Evolutionary conservation across 2,113 vertebrate species (phyloP), one percentile per base, ranked within the genome.

Genomic region (Alexandromys fortis): DNA sequence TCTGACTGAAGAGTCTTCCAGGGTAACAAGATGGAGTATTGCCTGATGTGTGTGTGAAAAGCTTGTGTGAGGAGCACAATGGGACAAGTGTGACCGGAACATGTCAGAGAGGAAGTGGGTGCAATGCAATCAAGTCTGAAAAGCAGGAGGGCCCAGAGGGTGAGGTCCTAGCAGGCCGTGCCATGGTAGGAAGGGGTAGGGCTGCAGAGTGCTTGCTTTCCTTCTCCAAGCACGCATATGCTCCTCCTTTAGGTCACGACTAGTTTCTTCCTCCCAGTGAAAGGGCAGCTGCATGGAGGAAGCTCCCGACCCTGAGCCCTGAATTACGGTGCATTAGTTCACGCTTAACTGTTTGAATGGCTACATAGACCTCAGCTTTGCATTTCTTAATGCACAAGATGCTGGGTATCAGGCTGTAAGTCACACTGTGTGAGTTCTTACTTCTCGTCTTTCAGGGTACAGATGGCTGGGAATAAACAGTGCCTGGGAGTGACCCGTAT

Each of bases 321-420:
- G 97, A 98, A 78, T 97, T 95, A 96, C 12, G 63, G 90, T 92
- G 91, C 61, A 85, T 93, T 96, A 97, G 98, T 96, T 98, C 97
- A 95, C 14, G 24, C 89, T 94, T 97, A 91, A 96, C 91, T 97
- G 76, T 96, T 94, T 89, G 93, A 94, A 93, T 91, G 91, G 89
- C 87, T 97, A 77, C 87, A 86, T 94, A 90, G 96, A 92, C 97
- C 93, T 96, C 83, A 93, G 77, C 93, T 92, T n/a, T 14, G 92
- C 0, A 0, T 90, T 63, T 96, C 97, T 94, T 4, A 24, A 94
- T 92, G 89, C 93, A 68, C 52, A 45, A 0, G 0, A 92, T 92
- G 88, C 96, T 94, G 97, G 83, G 97, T 92, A 96, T 97, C 95
- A 88, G 86, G 38, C 75, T 79, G 45, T 95, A 83, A 94, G 89